Evolutionary conservation across 2,888 invertebrate genomes (phyloP), one percentile per base, ranked within the genome.

Genomic region (Pilophorus perplexus): DNA sequence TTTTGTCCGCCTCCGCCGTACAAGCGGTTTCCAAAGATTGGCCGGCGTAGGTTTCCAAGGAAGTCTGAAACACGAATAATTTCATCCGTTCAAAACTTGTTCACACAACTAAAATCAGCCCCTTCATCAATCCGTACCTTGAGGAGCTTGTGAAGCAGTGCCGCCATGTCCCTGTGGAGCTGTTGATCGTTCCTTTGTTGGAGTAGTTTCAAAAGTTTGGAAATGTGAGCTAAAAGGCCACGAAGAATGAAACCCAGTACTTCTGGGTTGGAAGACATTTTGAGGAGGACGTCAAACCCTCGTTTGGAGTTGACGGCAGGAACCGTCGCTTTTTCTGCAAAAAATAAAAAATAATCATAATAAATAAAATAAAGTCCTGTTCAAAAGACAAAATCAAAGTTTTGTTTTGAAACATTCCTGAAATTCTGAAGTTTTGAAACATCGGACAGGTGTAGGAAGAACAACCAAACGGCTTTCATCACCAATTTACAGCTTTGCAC

Each of bases 231-330:
- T 25, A 78, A 75, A 50, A 82, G 75, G n/a, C 79, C 79, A 27
- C 79, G 77, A 68, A 82, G 76, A 64, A 83, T 77, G 33, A 78
- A 76, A n/a, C 80, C 79, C 33, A 82, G 75, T 72, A 83, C 83
- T 74, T 83, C 83, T 46, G 80, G 78, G 73, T 83, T 83, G 65
- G 76, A 74, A 5, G 82, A 81, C 77, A 83, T 80, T 71, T 80
- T 78, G 71, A 79, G 78, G 65, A 84, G 76, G 8, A 80, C 78
- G 66, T 78, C 77, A 71, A 84, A 77, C 12, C 80, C 80, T 52
- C 79, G 44, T 28, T 57, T 50, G 20, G 50, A 23, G 57, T 57
- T 48, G 46, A 25, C 37, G 8, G 57, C 10, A 23, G 54, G 54
- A n/a, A 14, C n/a, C 1, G 44, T 16, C 18, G 22, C 57, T 59